phyloP scores from a whole-genome alignment of 2,797 vertebrate genomes.

The Leptatherina wallacei region DNA sequence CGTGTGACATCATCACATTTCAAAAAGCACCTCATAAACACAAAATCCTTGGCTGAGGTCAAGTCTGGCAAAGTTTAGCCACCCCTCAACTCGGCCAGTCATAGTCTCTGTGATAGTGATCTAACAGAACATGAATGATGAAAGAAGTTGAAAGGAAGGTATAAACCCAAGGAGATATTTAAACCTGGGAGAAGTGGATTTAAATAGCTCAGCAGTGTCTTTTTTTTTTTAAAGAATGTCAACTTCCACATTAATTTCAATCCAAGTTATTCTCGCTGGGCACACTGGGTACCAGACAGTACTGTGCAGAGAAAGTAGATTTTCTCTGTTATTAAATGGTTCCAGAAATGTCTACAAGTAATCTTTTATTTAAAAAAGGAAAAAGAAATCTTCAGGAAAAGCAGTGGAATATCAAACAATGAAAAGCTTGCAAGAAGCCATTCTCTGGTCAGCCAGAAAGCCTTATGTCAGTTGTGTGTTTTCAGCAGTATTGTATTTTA shows the following conservation, averaged over 20 bases:
- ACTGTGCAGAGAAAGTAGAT: slow-evolving; percentile 30
- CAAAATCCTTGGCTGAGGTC: slow-evolving; percentile 50
- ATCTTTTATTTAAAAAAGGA: slow-evolving; percentile 40
- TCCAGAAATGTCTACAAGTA: slow-evolving; percentile 53
- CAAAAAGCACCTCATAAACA: slow-evolving; percentile 73
- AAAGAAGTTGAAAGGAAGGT: slow-evolving; percentile 41
- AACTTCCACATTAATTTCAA: slow-evolving; percentile 10
- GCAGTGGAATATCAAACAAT: slow-evolving; percentile 56
- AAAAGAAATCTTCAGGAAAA: slow-evolving; percentile 4
- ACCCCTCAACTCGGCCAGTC: slow-evolving; percentile 31
- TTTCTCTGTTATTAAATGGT: slow-evolving; percentile 43
- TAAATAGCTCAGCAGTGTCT: slow-evolving; percentile 10
- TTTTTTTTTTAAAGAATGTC: slow-evolving; percentile 8
- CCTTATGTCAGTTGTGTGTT: slow-evolving; percentile 62
- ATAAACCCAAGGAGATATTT: slow-evolving; percentile 11
- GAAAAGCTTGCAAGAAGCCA: slow-evolving; percentile 46
- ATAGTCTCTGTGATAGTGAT: slow-evolving; percentile 64
- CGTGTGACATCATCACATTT: slow-evolving; percentile 79
- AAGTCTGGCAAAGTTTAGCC: slow-evolving; percentile 61
- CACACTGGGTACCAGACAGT: slow-evolving; percentile 36
- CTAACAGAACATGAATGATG: slow-evolving; percentile 41
- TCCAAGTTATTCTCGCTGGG: slow-evolving; percentile 1
- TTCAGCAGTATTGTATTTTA: slow-evolving; percentile 58
- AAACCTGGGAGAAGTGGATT: slow-evolving; percentile 8
- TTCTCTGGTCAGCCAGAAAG: slow-evolving; percentile 64